Evolutionary conservation across 1,140 invertebrate species (phyloP), one percentile per base, ranked within the genome.

Genomic region (Drosophila hydei): DNA sequence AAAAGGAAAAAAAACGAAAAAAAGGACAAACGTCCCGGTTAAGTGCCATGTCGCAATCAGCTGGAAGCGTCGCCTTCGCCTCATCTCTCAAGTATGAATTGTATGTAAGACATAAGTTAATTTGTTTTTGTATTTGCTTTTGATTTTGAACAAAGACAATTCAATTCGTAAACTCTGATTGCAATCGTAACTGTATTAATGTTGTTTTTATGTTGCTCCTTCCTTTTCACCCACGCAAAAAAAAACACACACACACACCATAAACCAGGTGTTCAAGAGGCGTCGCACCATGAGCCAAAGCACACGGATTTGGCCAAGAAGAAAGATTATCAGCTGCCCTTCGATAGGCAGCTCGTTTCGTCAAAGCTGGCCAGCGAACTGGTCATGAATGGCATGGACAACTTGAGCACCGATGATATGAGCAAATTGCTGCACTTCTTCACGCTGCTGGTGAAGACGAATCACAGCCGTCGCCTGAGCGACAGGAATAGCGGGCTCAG

Each of bases 351-450:
- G 42, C 4, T 88, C 40, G 95, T 97, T 67, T 95, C 96, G 9
- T 93, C 94, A 81, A 95, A 96, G 90, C 94, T 97, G 79, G 95
- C 96, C 0, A 94, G 93, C 21, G 96, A 95, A 7, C 90, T 97
- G 36, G 91, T 96, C 1, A 93, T 94, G 6, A 95, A 96, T 92
- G 96, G 96, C 36, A 94, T 95, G 90, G 95, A 95, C 0, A 94
- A 96, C 91, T 94, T 97, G 1, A 94, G 95, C 3, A 94, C 95
- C 51, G 94, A 94, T 43, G 95, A 97, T 83, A 91, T 97, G 45
- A 95, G 96, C 85, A 94, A 94, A 50, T 92, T 97, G 1, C 94
- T 97, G 7, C 95, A 96, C 69, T 94, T 96, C 14, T 95, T 96
- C 16, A 94, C 96, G 23, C 93, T 94, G 59, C 94, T 95, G 93